Base-by-base conservation (phyloP, 1,140 invertebrate species). In the Parasteatoda tepidariorum region DNA sequence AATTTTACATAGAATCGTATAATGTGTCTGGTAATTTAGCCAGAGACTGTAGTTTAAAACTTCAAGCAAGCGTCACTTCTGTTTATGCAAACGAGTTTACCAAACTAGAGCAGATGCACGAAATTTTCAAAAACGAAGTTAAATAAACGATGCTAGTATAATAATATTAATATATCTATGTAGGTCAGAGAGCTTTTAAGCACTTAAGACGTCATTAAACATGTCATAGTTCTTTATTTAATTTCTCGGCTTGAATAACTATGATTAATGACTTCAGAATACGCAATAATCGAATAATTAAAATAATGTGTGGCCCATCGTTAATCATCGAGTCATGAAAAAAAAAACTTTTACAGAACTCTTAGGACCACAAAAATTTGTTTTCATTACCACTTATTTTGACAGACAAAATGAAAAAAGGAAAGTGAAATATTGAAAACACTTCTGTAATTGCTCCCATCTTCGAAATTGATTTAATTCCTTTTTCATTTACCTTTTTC, bases 361-460 rank as follows among this genome's bases (percentile, higher is more conserved):
- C 3, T 55, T n/a, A n/a, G n/a, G n/a, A n/a, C n/a, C n/a, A n/a
- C n/a, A n/a, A n/a, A n/a, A n/a, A n/a, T n/a, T n/a, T n/a, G n/a
- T n/a, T n/a, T n/a, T n/a, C n/a, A n/a, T n/a, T n/a, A n/a, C 7
- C 7, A 48, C 18, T 48, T 9, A 18, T 18, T 48, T 48, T 48
- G 41, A 62, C 59, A 62, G 18, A 62, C 9, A 73, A 59, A 73
- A 28, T 31, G 26, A 26, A 57, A 73, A 73, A 73, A 57, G 18
- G 31, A 57, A 22, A 11, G 70, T 73, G 70, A 59, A 59, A 73
- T 57, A 70, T 70, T 48, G 41, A 48, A 48, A 48, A 48, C 55
- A 57, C 59, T 73, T 57, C 41, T 18, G 48, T 38, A 73, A 73
- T 73, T 73, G 48, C 54, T 73, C 15, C 22, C 41, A 30, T n/a